phyloP scores from a whole-genome alignment of 2,797 vertebrate genomes.

The Fistularia commersonii region DNA sequence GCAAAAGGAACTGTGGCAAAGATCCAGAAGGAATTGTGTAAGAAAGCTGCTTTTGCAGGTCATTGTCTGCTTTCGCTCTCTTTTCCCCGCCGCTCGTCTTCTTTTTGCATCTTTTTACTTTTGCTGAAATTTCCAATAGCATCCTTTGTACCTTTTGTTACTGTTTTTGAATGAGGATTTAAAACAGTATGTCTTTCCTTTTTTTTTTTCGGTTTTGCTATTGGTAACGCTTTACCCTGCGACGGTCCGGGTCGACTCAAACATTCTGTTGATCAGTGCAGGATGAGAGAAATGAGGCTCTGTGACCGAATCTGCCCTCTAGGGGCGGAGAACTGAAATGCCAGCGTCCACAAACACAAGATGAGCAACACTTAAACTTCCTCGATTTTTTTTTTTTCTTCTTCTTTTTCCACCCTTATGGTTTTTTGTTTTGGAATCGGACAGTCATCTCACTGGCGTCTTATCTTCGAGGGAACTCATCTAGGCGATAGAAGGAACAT shows the following conservation, averaged over 20 bases:
- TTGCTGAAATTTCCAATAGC: constrained; percentile 13
- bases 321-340: constrained; percentile 25
- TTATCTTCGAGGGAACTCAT: constrained; percentile 35
- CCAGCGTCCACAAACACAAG: constrained; percentile 15
- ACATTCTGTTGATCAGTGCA: constrained; percentile 1
- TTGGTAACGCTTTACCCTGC: constrained; percentile 7
- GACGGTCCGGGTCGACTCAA: constrained; percentile 1
- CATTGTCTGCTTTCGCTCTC: constrained; percentile 23
- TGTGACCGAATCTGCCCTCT: constrained; percentile 36
- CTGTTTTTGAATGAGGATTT: neutral
- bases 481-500: constrained; percentile 34
- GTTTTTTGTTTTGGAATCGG: constrained; percentile 22
- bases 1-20: constrained; percentile 43
- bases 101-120: constrained; percentile 14
- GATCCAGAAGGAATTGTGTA: constrained; percentile 50
- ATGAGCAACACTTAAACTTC: neutral
- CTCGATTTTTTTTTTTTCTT: neutral
- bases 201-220: neutral
- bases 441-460: constrained; percentile 30
- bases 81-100: constrained; percentile 22
- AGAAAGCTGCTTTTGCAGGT: constrained; percentile 40
- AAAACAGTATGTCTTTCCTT: neutral
- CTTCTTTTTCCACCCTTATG: neutral
- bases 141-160: constrained; percentile 8
- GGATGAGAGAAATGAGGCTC: neutral